phyloP scores from a whole-genome alignment of 2,797 vertebrate species.

The Nannoperca obscura region DNA sequence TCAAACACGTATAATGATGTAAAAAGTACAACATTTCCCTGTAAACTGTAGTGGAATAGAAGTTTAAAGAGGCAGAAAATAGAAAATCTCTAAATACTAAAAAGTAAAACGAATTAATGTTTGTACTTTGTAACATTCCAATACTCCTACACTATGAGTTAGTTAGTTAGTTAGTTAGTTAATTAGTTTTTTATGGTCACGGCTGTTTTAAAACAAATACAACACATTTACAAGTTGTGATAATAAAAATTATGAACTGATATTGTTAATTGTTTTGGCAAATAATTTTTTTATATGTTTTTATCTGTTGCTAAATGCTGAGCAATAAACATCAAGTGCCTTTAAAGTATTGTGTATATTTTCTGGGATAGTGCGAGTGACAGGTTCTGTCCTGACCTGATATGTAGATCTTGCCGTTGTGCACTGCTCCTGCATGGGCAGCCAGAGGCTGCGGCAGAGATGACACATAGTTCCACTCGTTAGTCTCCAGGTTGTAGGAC shows the following conservation, averaged over 20 bases:
- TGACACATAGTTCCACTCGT: slow-evolving; percentile 98
- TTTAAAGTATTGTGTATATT: neutral
- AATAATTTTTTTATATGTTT: neutral
- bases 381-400: slow-evolving; percentile 89
- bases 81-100: neutral
- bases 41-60: neutral
- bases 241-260: neutral
- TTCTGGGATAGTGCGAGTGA: neutral
- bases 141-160: no score
- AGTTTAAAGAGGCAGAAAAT: neutral
- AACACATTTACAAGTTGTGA: neutral
- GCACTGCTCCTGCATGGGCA: slow-evolving; percentile 96
- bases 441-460: slow-evolving; percentile 96
- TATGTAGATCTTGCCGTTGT: slow-evolving; percentile 99
- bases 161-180: no score
- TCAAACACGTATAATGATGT: neutral
- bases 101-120: neutral
- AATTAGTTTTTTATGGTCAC: slow-evolving; percentile 2
- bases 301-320: neutral
- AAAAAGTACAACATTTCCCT: neutral
- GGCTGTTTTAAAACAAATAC: neutral
- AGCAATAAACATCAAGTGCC: neutral
- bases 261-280: neutral
- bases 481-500: slow-evolving; percentile 97
- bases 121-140: neutral